phyloP scores from a whole-genome alignment of 2,888 invertebrate genomes.

The Aethes cnicana region DNA sequence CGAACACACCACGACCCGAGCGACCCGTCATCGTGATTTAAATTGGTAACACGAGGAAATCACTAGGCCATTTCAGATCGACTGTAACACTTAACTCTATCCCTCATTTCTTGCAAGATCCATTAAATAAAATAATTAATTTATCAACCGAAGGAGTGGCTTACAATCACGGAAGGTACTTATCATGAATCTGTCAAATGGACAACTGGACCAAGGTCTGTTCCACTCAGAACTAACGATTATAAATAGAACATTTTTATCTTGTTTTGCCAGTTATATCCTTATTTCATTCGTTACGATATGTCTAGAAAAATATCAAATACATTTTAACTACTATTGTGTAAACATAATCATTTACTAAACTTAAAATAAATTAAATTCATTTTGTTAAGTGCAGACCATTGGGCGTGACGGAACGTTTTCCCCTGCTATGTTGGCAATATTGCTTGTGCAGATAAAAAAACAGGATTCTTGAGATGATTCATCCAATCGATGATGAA shows the following conservation, averaged over 20 bases:
- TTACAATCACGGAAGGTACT: constrained; percentile 62
- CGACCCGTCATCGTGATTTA: constrained; percentile 74
- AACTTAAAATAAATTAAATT: not conserved
- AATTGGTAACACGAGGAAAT: constrained; percentile 41
- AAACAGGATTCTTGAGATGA: constrained; percentile 62
- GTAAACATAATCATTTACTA: no score
- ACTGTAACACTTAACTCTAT: constrained; percentile 46
- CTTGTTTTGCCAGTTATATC: not conserved
- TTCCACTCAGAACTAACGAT: constrained; percentile 36
- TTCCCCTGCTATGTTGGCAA: constrained; percentile 26
- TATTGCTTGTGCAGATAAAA: constrained; percentile 18
- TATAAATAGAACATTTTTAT: not conserved
- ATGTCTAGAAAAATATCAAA: no score
- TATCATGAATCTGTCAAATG: constrained; percentile 42
- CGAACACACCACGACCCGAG: constrained; percentile 74
- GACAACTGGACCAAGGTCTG: constrained; percentile 49
- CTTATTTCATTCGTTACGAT: no score
- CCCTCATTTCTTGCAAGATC: constrained; percentile 57
- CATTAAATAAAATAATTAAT: constrained; percentile 49
- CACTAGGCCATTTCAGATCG: constrained; percentile 55
- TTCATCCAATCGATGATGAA: constrained; percentile 46
- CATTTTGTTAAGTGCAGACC: not conserved
- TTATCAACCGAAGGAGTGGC: constrained; percentile 70
- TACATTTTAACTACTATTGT: not conserved
- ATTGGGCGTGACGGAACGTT: constrained; percentile 20